A percentile compares a stretch with the other conserved stretches of the same genome.
phyloP scores from a whole-genome alignment of 1,140 invertebrate species.

The Panagrolaimus sp. region DNA sequence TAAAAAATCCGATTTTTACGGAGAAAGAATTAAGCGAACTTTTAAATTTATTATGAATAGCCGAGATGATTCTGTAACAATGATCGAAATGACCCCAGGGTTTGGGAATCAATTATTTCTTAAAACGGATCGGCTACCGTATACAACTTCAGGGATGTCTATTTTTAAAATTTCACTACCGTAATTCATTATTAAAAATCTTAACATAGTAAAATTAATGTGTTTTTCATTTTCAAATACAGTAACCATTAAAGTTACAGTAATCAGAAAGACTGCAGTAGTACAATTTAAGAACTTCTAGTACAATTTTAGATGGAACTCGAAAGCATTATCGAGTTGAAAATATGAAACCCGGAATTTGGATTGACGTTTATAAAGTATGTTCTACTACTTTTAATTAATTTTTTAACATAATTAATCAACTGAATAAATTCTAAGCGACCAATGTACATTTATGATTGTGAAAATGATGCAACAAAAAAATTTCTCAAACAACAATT shows the following conservation, averaged over 20 bases:
- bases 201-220: too few relatives aligned
- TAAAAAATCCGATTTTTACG: slow-evolving; percentile 41
- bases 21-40: slow-evolving; percentile 31
- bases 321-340: slow-evolving; percentile 16
- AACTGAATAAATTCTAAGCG: too few relatives aligned
- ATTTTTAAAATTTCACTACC: too few relatives aligned
- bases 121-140: slow-evolving; percentile 14
- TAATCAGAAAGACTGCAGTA: too few relatives aligned
- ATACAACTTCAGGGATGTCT: slow-evolving; percentile 17
- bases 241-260: too few relatives aligned
- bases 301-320: slow-evolving; percentile 16
- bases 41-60: slow-evolving; percentile 32
- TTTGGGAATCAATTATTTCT: slow-evolving; percentile 27
- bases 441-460: slow-evolving; percentile 40
- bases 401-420: too few relatives aligned
- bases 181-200: too few relatives aligned
- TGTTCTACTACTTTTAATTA: too few relatives aligned
- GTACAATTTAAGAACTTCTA: too few relatives aligned
- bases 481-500: slow-evolving; percentile 33
- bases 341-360: slow-evolving; percentile 32
- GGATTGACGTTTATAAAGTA: slow-evolving; percentile 31
- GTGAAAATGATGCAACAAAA: slow-evolving; percentile 27
- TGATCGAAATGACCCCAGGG: slow-evolving; percentile 37
- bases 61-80: slow-evolving; percentile 33
- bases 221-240: too few relatives aligned